phyloP scores from a whole-genome alignment of 53 echinoderm and acorn worm species.

The Mesocentrotus franciscanus region DNA sequence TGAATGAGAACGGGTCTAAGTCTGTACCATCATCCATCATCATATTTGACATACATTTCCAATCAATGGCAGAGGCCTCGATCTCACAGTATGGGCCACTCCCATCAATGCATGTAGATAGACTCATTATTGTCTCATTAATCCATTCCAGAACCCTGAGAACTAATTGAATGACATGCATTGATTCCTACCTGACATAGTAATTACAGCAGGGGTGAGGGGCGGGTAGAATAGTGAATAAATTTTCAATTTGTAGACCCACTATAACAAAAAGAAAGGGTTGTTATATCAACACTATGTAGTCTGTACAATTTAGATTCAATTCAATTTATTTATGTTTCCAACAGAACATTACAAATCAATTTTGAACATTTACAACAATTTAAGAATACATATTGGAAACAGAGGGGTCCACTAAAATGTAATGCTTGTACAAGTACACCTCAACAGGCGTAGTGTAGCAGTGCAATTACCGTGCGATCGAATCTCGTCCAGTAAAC shows the following conservation, averaged over 20 bases:
- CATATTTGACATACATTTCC: not conserved
- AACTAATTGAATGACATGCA: slow-evolving; percentile 14
- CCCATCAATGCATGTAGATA: not conserved
- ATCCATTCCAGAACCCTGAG: slow-evolving; percentile 36
- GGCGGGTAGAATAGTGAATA: no score
- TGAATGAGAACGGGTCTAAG: no score
- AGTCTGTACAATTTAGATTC: no score
- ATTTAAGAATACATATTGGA: no score
- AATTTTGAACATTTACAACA: no score
- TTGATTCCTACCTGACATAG: not conserved
- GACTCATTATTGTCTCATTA: slow-evolving; percentile 45
- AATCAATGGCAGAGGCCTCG: not conserved
- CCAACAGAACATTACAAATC: no score
- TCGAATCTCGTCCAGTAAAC: no score
- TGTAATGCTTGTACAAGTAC: no score
- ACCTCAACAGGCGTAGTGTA: no score
- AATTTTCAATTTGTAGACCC: not conserved
- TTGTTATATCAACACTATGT: not conserved
- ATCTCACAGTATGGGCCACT: not conserved
- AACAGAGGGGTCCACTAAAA: no score
- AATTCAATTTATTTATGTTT: no score
- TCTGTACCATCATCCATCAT: not conserved
- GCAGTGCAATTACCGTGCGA: no score
- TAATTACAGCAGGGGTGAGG: not conserved
- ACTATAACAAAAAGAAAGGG: not conserved